phyloP scores from a whole-genome alignment of 1,140 invertebrate species.

The Scaptomyza hsui region DNA sequence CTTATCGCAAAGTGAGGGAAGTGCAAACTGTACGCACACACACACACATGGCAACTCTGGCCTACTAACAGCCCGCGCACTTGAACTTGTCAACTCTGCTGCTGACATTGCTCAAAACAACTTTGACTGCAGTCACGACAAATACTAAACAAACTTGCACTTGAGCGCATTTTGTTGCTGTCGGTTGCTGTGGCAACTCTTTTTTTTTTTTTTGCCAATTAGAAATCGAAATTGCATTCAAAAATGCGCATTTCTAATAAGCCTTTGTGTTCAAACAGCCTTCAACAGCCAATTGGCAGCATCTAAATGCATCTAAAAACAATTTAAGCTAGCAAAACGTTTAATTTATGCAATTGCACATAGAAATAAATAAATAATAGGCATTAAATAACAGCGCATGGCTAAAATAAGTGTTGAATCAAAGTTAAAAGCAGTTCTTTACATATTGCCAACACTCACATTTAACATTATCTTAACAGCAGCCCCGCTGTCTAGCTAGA shows the following conservation, averaged over 20 bases:
- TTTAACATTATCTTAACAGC: no score
- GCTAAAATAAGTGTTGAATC: slow-evolving; percentile 28
- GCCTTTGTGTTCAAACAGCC: slow-evolving; percentile 46
- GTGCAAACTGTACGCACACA: slow-evolving; percentile 39
- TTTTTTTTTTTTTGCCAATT: slow-evolving; percentile 53
- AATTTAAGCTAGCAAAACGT: slow-evolving; percentile 11
- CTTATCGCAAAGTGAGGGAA: slow-evolving; percentile 43
- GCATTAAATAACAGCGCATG: slow-evolving; percentile 31
- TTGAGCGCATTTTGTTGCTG: background rate
- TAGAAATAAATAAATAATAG: slow-evolving; percentile 39
- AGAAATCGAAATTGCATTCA: slow-evolving; percentile 69
- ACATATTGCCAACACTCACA: no score
- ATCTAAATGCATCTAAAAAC: slow-evolving; percentile 22
- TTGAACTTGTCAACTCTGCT: slow-evolving; percentile 78
- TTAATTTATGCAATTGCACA: slow-evolving; percentile 40
- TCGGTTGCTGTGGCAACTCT: slow-evolving; percentile 38
- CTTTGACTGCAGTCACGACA: slow-evolving; percentile 44
- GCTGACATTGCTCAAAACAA: slow-evolving; percentile 67
- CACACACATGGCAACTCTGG: slow-evolving; percentile 30
- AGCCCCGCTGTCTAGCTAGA: slow-evolving; percentile 7
- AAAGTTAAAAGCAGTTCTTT: slow-evolving; percentile 8
- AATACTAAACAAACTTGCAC: slow-evolving; percentile 11
- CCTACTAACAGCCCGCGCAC: slow-evolving; percentile 47
- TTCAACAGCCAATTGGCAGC: slow-evolving; percentile 18
- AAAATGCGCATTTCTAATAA: slow-evolving; percentile 79